Evolutionary conservation across 2,113 vertebrate species (phyloP).

Genomic region (Charadrius vociferus): DNA sequence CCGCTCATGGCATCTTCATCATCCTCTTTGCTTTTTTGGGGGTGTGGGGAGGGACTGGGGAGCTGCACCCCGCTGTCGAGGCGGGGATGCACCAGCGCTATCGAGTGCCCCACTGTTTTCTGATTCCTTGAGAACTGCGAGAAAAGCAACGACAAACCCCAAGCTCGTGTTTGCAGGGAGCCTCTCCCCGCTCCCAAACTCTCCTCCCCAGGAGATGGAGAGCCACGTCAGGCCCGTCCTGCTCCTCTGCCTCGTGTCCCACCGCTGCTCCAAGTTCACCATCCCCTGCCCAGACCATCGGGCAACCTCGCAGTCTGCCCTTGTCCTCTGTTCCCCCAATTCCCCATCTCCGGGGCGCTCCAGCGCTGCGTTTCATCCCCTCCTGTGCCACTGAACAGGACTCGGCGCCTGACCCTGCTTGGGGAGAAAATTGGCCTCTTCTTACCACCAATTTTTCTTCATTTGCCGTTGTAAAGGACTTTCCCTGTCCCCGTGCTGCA

Average conservation of each 20-base stretch:
- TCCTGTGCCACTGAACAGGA: neutral
- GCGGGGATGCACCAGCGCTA: rapidly evolving
- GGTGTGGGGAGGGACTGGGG: rapidly evolving
- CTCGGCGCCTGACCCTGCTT: rapidly evolving
- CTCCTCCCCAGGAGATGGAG: neutral
- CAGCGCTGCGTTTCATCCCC: neutral
- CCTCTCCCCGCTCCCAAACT: neutral
- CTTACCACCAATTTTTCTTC: neutral
- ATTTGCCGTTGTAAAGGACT: rapidly evolving
- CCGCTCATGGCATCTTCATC: neutral
- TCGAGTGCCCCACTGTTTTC: rapidly evolving
- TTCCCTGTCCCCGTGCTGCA: neutral
- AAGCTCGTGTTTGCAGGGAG: neutral
- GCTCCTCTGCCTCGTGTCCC: rapidly evolving
- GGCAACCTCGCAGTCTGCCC: rapidly evolving
- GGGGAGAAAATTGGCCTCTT: rapidly evolving
- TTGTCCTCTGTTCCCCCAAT: rapidly evolving
- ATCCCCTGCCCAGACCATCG: rapidly evolving
- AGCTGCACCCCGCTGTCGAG: rapidly evolving
- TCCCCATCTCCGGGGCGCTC: rapidly evolving
- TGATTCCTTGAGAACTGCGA: rapidly evolving
- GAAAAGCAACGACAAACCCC: rapidly evolving
- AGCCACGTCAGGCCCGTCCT: rapidly evolving
- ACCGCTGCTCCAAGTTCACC: neutral
- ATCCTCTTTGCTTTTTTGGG: neutral